Conservation (phyloP, 2,113 vertebrate genomes). For the Motacilla alba region DNA sequence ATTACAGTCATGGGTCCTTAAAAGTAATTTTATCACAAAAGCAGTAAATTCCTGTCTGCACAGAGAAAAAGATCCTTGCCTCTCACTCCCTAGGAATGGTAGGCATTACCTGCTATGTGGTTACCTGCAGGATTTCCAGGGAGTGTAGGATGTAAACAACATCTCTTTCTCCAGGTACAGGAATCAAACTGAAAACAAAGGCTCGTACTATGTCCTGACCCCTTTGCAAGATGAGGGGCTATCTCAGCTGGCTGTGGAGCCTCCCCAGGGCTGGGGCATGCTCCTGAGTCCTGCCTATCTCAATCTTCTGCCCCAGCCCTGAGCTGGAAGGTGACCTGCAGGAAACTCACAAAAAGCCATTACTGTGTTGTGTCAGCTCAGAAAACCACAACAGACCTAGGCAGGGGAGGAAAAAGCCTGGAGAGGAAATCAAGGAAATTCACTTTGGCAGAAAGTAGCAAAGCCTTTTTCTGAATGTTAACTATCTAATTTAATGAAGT, state of each 20-base stretch:
- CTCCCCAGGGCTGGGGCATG: neutral
- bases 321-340: neutral
- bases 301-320: neutral
- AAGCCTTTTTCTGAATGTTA: slow-evolving; percentile 54
- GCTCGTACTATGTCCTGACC: accelerated
- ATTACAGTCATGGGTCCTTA: neutral
- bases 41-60: neutral
- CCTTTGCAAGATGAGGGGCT: neutral
- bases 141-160: neutral
- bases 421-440: slow-evolving; percentile 57
- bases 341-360: neutral
- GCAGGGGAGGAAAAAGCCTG: neutral
- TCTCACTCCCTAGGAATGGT: neutral
- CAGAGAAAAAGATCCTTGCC: neutral
- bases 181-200: neutral
- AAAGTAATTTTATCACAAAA: neutral
- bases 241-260: neutral
- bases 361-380: slow-evolving; percentile 31
- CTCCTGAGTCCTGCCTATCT: neutral
- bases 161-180: neutral
- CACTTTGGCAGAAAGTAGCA: slow-evolving; percentile 56
- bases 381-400: slow-evolving; percentile 7
- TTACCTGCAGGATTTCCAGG: neutral
- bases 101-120: neutral
- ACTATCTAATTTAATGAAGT: slow-evolving; percentile 64